phyloP scores from a whole-genome alignment of 1,140 invertebrate species.

The Apis florea region DNA sequence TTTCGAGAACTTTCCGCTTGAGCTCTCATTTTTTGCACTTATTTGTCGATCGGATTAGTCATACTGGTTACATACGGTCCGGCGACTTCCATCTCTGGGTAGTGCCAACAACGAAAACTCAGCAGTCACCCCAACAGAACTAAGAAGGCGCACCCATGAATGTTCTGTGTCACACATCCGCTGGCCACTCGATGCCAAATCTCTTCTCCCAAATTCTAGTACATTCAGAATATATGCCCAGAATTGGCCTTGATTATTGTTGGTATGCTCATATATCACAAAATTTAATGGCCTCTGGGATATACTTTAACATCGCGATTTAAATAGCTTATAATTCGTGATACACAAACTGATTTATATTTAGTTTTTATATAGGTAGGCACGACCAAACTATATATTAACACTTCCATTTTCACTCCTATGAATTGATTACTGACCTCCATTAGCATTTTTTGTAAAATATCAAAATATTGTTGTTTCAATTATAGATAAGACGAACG shows the following conservation, averaged over 20 bases:
- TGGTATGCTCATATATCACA: constrained; percentile 51
- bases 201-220: constrained; percentile 61
- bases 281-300: constrained; percentile 42
- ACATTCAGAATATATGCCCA: constrained; percentile 54
- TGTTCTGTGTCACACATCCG: constrained; percentile 65
- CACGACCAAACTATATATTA: constrained; percentile 36
- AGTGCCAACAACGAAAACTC: constrained; percentile 72
- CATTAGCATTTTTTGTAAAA: constrained; percentile 21
- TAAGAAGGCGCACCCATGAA: constrained; percentile 72
- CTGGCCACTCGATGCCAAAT: constrained; percentile 63
- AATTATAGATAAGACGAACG: constrained; percentile 37
- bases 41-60: constrained; percentile 68
- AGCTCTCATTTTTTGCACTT: constrained; percentile 32
- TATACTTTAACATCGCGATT: constrained; percentile 53
- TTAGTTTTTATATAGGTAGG: constrained; percentile 29
- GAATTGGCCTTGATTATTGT: constrained; percentile 52
- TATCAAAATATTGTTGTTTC: constrained; percentile 33
- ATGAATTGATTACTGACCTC: constrained; percentile 35
- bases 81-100: constrained; percentile 72
- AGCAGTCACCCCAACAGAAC: constrained; percentile 67
- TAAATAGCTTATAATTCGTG: constrained; percentile 33
- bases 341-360: constrained; percentile 44
- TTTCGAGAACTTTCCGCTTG: constrained; percentile 43
- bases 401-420: constrained; percentile 53
- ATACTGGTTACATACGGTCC: constrained; percentile 76